A percentile compares a stretch with the other conserved stretches of the same genome.
Conservation (phyloP, 2,797 vertebrate genomes). For the Macropodus opercularis region DNA sequence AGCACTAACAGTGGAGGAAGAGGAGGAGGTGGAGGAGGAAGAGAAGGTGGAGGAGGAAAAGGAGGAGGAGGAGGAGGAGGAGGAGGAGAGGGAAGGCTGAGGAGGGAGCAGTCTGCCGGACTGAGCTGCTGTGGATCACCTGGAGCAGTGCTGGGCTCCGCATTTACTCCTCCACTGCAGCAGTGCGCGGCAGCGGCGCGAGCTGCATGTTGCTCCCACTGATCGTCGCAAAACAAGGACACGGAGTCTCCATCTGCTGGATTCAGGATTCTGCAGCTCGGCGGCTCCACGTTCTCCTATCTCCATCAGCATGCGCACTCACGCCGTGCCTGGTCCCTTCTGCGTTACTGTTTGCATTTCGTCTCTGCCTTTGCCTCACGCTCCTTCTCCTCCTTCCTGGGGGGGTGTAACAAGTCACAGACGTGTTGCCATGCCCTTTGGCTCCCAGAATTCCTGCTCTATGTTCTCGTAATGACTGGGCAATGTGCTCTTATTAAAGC, state of each 20-base stretch:
- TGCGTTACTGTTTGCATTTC: conserved; percentile 42
- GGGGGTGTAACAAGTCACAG: conserved; percentile 32
- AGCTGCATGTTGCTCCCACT: conserved; percentile 82
- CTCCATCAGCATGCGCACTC: conserved; percentile 73
- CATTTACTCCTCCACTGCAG: conserved; percentile 86
- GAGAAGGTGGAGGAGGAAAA: conserved; percentile 33
- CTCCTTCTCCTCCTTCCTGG: conserved; percentile 32
- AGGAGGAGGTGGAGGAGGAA: conserved; percentile 26
- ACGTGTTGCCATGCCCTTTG: conserved; percentile 34
- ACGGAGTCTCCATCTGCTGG: conserved; percentile 71
- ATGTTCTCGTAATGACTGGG: conserved; percentile 40
- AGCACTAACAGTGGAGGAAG: conserved; percentile 63
- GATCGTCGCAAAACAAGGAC: conserved; percentile 80
- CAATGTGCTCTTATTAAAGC: conserved; percentile 56
- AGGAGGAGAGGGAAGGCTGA: conserved; percentile 73
- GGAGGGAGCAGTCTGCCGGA: conserved; percentile 79
- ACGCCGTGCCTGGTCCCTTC: conserved; percentile 55
- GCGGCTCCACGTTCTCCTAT: conserved; percentile 50
- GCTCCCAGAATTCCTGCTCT: conserved; percentile 27
- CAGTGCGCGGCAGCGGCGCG: conserved; percentile 78
- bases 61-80: conserved; percentile 57
- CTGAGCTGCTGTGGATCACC: conserved; percentile 79
- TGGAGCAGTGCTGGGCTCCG: conserved; percentile 80
- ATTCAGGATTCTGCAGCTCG: conserved; percentile 82
- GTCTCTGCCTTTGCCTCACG: conserved; percentile 43